Conservation (phyloP, 2,113 vertebrate species). For the Gallinago undulata region DNA sequence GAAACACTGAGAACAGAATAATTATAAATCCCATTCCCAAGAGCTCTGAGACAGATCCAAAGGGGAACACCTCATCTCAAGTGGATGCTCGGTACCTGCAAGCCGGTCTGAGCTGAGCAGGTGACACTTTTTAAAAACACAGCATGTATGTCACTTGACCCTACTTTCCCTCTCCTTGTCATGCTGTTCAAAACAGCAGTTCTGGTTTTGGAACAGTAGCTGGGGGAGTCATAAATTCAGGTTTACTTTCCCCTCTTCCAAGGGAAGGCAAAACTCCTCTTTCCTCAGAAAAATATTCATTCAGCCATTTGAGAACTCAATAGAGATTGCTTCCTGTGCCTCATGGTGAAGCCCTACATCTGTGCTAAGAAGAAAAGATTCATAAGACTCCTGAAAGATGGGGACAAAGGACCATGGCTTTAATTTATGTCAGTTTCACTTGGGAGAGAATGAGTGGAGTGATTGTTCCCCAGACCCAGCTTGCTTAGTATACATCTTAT, state of each 20-base stretch:
- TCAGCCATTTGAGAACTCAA: neutral
- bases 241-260: neutral
- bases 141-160: neutral
- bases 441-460: neutral
- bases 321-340: neutral
- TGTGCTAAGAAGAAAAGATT: neutral
- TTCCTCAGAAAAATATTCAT: neutral
- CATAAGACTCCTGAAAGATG: neutral
- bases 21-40: neutral
- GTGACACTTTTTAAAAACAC: neutral
- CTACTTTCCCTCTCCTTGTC: neutral
- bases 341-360: neutral
- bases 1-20: neutral
- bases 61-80: neutral
- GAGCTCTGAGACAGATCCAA: neutral
- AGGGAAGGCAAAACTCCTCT: neutral
- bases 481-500: neutral
- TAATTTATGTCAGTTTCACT: neutral
- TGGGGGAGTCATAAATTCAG: neutral
- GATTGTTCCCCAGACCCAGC: neutral
- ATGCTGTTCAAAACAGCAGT: neutral
- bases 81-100: neutral
- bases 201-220: neutral
- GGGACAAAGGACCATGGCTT: neutral
- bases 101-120: neutral